Evolutionary conservation across 2,888 invertebrate genomes (phyloP), one percentile per base, ranked within the genome.

Genomic region (Boloria selene): DNA sequence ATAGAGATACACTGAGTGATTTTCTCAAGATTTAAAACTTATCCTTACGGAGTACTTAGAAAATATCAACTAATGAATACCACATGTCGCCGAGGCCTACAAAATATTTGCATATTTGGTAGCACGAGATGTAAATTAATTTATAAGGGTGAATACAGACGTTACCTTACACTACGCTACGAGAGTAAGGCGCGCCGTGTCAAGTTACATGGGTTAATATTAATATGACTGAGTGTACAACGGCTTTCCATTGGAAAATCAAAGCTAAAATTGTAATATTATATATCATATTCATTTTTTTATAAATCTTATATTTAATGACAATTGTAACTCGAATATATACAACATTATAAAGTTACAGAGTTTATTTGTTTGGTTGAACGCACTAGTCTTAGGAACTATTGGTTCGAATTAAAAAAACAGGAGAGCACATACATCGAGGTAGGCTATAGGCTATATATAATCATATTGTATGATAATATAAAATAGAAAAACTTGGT

Each of bases 81-180:
- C 67, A 62, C 64, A 51, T 60, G 66, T 52, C 60, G 54, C 58
- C 62, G 52, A 52, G 52, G 63, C 49, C 64, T 42, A 49, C 49
- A 13, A 16, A 31, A 56, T 64, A 73, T 75, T 75, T 73, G 67
- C 73, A 75, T 75, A 73, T 70, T 66, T 65, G 70, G 59, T 58
- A 47, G 53, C 56, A 47, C 45, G 70, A 61, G 69, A 61, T 31
- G 67, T 69, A 70, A 71, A 75, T 77, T 77, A 71, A 73, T 72
- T 70, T 70, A 70, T 75, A 71, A 72, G 64, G 66, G 50, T 47
- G 22, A 50, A 52, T 7, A 17, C 59, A 45, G 16, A 54, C 51
- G 51, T 7, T 31, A 42, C 16, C 16, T 45, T 44, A 47, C 13
- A 44, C 13, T 45, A 26, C 14, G 26, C 7, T 49, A 17, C 31